Evolutionary conservation across 2,888 invertebrate species (phyloP), one percentile per base, ranked within the genome.

Genomic region (Himalopsyche tibetana): DNA sequence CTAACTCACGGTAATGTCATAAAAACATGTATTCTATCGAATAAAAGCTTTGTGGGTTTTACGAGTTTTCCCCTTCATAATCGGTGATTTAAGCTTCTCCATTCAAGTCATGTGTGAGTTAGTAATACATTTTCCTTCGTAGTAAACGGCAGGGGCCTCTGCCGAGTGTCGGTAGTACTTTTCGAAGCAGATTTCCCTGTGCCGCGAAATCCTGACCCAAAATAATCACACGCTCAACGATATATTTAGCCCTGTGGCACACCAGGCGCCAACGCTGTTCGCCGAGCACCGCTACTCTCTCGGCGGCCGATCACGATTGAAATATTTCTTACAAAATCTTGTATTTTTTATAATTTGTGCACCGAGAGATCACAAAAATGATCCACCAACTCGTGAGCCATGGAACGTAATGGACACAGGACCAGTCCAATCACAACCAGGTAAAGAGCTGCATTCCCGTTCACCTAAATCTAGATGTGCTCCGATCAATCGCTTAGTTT

Each of bases 241-340:
- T 93, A 93, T 93, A 93, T 93, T 93, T 93, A 93, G 93, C 92
- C 90, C 92, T 91, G 91, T 91, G 91, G 92, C 91, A 91, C 91
- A 90, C 90, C 91, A 91, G 90, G 90, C 91, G 91, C 90, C 90
- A 91, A 89, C 91, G 89, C 91, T 90, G 91, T 90, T 93, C 82
- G 83, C 83, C 83, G 79, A 42, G 56, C 82, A 80, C 81, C 56
- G 84, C 51, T 51, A 83, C 17, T 36, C 79, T 80, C 82, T 19
- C 83, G 82, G 84, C 83, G 85, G 85, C 81, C 85, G 86, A 86
- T 82, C 83, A 82, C 69, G 82, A 80, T 85, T 83, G n/a, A 28
- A 74, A 82, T 82, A 56, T 85, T 87, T 87, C 69, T 86, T 83
- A 74, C 85, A 85, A 84, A 84, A 55, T 80, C 79, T 84, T 79